Evolutionary conservation across 2,797 vertebrate species (phyloP), one percentile per base, ranked within the genome.

Genomic region (Micromesistius poutassou): DNA sequence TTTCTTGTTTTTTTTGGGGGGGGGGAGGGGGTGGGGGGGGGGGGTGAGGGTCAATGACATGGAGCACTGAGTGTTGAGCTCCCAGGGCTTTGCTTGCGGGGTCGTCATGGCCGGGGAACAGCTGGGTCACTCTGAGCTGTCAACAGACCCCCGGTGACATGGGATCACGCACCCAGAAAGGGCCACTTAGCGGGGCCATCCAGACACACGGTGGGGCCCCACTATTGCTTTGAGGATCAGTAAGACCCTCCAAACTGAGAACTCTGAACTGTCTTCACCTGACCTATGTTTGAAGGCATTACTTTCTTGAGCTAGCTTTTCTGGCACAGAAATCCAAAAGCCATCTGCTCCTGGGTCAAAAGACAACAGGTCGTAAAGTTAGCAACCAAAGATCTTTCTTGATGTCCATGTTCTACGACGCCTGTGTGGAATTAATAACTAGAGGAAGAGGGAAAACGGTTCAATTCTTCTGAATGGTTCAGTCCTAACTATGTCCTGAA

Each of bases 21-120:
- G 40, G 40, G 40, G 5, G 40, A 14, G 36, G 36, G 36, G 36
- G 2, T 6, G 36, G 36, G 36, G 36, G 36, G 36, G 40, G 40
- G 40, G 40, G 40, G 40, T 3, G 40, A 12, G 40, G 40, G 40
- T 22, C 40, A 13, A 14, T 40, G 38, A 40, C 13, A 40, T 4
- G 9, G 42, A 46, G 33, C 42, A 73, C 71, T 77, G 33, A 80
- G 68, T 74, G 30, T 79, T 82, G 72, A 50, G 68, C 42, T 83
- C 71, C 73, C 55, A 46, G 30, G 38, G 68, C 74, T 71, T 68
- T 1, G 81, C 78, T 81, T 78, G 71, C 46, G 16, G 42, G 80
- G 13, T 25, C 33, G 74, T 66, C 35, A 70, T 77, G 46, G 35
- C 77, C 74, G 72, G 74, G 50, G 71, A 81, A 40, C 83, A 76